Evolutionary conservation across 1,140 invertebrate species (phyloP).

Genomic region (Muscidifurax raptorellus): DNA sequence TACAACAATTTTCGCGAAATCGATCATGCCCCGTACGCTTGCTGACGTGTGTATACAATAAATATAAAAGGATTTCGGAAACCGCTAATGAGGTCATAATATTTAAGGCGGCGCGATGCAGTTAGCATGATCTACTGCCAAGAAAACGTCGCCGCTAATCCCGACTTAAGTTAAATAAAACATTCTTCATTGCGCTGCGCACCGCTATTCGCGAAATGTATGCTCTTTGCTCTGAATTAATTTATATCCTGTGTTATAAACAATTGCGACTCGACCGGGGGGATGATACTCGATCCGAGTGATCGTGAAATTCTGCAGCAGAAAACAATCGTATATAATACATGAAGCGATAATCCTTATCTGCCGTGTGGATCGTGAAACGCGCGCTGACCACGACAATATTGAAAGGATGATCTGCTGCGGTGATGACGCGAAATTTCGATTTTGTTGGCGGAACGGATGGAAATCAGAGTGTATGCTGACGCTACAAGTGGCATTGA

Average conservation of each 20-base stretch:
- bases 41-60: background rate
- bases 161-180: background rate
- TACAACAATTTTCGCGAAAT: background rate
- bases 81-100: background rate
- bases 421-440: too few relatives aligned
- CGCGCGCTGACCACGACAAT: too few relatives aligned
- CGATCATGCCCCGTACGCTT: background rate
- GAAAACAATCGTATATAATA: too few relatives aligned
- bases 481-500: conserved; percentile 27
- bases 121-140: conserved; percentile 3
- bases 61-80: conserved; percentile 23
- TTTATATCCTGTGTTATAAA: background rate
- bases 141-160: background rate
- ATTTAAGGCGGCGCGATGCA: background rate
- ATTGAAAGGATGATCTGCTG: too few relatives aligned
- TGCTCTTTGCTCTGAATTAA: too few relatives aligned
- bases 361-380: too few relatives aligned
- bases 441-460: too few relatives aligned
- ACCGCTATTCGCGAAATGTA: too few relatives aligned
- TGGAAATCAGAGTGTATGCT: background rate
- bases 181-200: background rate
- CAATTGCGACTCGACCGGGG: too few relatives aligned
- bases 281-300: background rate
- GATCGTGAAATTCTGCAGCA: too few relatives aligned
- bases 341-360: too few relatives aligned